Evolutionary conservation across 2,113 vertebrate species (phyloP).

Genomic region (Cavia aperea): DNA sequence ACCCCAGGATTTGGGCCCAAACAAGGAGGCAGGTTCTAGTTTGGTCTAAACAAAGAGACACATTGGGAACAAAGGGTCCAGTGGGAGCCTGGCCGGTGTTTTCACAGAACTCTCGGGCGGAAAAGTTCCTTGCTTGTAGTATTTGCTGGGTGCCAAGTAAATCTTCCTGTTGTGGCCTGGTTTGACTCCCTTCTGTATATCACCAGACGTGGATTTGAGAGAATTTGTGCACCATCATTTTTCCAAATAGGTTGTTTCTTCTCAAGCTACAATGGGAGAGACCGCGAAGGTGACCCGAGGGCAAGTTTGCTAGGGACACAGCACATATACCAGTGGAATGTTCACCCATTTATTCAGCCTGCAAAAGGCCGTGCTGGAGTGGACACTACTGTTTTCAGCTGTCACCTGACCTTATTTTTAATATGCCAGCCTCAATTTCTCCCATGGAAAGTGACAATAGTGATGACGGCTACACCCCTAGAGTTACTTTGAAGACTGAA

Average conservation of each 20-base stretch:
- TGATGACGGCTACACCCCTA: background rate
- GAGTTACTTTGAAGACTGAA: background rate
- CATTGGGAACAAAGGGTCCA: fast-evolving
- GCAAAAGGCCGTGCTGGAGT: too few relatives aligned
- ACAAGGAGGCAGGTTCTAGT: background rate
- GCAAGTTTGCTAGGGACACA: background rate
- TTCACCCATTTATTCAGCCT: background rate
- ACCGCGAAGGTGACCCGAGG: background rate
- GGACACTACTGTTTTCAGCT: background rate
- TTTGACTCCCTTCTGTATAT: background rate
- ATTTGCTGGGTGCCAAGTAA: background rate
- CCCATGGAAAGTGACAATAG: background rate
- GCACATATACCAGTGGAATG: background rate
- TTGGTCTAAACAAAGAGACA: background rate
- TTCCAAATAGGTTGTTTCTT: background rate
- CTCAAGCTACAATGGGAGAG: background rate
- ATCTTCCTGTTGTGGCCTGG: background rate
- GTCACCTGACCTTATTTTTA: background rate
- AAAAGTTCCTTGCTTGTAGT: background rate
- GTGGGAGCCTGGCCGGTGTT: background rate
- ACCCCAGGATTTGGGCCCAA: background rate
- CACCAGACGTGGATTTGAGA: background rate
- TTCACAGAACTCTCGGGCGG: background rate
- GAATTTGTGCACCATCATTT: background rate
- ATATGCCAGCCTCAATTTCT: background rate